Evolutionary conservation across 2,113 vertebrate genomes (phyloP), one percentile per base, ranked within the genome.

Genomic region (Colaptes auratus): DNA sequence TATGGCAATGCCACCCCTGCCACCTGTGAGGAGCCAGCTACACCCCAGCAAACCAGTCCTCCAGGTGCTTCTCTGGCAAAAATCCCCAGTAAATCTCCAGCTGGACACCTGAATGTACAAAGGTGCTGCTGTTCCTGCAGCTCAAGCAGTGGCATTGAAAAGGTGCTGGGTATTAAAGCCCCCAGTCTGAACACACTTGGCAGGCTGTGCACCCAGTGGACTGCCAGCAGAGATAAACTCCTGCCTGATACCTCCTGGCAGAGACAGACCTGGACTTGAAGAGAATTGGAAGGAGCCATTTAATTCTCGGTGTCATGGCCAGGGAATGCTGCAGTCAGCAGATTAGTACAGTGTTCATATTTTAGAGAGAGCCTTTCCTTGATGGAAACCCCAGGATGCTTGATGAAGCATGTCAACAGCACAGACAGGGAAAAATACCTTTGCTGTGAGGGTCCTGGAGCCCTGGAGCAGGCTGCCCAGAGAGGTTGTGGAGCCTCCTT

Each of bases 301-400:
- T 10, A 36, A 83, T 44, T 86, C 48, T 39, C 31, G 8, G 20
- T 31, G 24, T 28, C 25, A 23, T 0, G 11, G 35, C 39, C 63
- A 42, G 66, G 73, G 13, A 21, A 15, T 8, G 58, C 76, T 53
- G 82, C 80, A 71, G 76, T 10, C 35, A 67, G 44, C 17, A 27
- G 58, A 72, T 4, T n/a, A 72, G 42, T 11, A 36, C 3, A 27
- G 69, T 4, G 0, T 6, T 58, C 5, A 0, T 9, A 2, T 4
- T 6, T 27, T 35, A 17, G 33, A 71, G 60, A 60, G 25, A 69
- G 56, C 5, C 23, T 21, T 39, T 78, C n/a, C 59, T 39, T 65
- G 83, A 18, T 0, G 3, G 92, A 61, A 71, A 39, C 23, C 48
- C 72, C 4, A 1, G 33, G 33, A 7, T 44, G 66, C 46, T 53